phyloP scores from a whole-genome alignment of 1,140 invertebrate genomes.

The Melitaea cinxia region DNA sequence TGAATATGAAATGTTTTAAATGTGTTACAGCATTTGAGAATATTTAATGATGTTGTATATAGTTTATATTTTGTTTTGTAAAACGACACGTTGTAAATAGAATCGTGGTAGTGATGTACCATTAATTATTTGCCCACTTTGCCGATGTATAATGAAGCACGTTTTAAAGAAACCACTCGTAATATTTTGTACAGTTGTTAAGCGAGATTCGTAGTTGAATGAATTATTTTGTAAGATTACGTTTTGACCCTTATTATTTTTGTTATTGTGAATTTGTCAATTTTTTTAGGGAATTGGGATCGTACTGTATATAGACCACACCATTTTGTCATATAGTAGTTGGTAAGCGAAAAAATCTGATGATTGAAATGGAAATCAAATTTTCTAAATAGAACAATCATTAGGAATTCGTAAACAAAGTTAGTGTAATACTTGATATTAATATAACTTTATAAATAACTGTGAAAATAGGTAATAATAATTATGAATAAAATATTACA shows the following conservation, averaged over 20 bases:
- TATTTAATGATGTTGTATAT: slow-evolving; percentile 82
- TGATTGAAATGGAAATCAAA: slow-evolving; percentile 80
- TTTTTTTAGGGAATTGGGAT: slow-evolving; percentile 82
- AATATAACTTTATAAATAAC: slow-evolving; percentile 84
- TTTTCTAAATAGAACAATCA: slow-evolving; percentile 82
- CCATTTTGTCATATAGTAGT: slow-evolving; percentile 76
- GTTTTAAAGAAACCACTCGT: slow-evolving; percentile 79
- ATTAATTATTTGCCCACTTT: slow-evolving; percentile 67
- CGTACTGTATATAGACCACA: slow-evolving; percentile 79
- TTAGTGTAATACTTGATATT: slow-evolving; percentile 82
- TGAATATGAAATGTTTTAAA: slow-evolving; percentile 81
- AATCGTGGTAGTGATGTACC: slow-evolving; percentile 53
- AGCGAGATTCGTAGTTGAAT: slow-evolving; percentile 78
- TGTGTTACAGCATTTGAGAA: slow-evolving; percentile 81
- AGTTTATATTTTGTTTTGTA: slow-evolving; percentile 81
- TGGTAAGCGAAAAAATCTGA: slow-evolving; percentile 76
- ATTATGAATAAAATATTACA: slow-evolving; percentile 83
- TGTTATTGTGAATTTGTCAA: slow-evolving; percentile 82
- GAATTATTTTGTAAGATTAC: slow-evolving; percentile 76
- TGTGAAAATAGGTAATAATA: slow-evolving; percentile 82
- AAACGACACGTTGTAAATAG: slow-evolving; percentile 75
- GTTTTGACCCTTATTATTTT: slow-evolving; percentile 72
- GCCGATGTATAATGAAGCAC: slow-evolving; percentile 64
- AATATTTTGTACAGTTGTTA: slow-evolving; percentile 81
- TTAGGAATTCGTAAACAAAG: slow-evolving; percentile 80